Conservation (phyloP, 2,797 vertebrate species). For the Alcedo atthis region DNA sequence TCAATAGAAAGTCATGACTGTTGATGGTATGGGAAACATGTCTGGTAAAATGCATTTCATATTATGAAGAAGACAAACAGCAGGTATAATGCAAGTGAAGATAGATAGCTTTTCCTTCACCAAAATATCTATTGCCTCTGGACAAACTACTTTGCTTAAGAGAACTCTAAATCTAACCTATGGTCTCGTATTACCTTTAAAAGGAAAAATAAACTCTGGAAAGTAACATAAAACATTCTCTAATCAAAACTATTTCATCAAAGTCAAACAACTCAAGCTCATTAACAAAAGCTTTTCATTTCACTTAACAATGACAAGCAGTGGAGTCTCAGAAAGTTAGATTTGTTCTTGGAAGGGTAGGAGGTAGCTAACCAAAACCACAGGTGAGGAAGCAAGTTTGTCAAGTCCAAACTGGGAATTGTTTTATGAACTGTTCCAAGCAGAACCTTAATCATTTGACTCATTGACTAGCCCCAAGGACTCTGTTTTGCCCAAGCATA, state of each 20-base stretch:
- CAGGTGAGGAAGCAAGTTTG: slow-evolving; percentile 45
- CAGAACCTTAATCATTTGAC: slow-evolving; percentile 8
- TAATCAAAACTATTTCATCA: slow-evolving; percentile 70
- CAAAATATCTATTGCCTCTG: slow-evolving; percentile 61
- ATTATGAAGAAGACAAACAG: slow-evolving; percentile 60
- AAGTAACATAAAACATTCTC: slow-evolving; percentile 66
- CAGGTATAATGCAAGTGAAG: slow-evolving; percentile 53
- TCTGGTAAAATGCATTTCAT: slow-evolving; percentile 20
- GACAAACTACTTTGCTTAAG: slow-evolving; percentile 69
- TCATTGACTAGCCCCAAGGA: neutral
- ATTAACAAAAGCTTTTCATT: slow-evolving; percentile 56
- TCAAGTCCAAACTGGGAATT: neutral
- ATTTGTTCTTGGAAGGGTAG: slow-evolving; percentile 29
- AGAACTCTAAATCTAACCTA: slow-evolving; percentile 70
- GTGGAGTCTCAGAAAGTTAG: neutral
- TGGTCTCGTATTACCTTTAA: slow-evolving; percentile 70
- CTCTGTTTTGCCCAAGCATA: slow-evolving; percentile 4
- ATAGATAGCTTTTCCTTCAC: slow-evolving; percentile 63
- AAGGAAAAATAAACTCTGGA: slow-evolving; percentile 65
- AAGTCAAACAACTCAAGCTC: slow-evolving; percentile 26
- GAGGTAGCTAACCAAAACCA: slow-evolving; percentile 31
- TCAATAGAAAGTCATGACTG: slow-evolving; percentile 10
- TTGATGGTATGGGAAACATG: slow-evolving; percentile 26
- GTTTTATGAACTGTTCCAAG: slow-evolving; percentile 10
- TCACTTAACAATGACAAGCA: slow-evolving; percentile 45